These are phyloP conservation scores for Oplegnathus fasciatus DNA, from an alignment of 2,113 vertebrate species.

Conservation along the genomic window DNA sequence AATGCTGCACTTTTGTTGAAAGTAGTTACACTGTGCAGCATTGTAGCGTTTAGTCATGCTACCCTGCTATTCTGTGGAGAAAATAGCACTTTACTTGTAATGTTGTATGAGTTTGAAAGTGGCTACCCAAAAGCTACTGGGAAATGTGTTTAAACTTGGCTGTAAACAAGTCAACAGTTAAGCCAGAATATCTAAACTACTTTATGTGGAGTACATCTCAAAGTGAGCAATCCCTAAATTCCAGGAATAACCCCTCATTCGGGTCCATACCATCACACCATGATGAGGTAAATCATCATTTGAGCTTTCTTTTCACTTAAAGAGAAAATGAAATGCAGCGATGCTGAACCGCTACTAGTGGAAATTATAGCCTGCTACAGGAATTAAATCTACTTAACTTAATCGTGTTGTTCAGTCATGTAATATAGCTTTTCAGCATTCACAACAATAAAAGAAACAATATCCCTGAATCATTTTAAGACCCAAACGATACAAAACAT, in stretches of 20 bases:
- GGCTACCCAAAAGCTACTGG: neutral
- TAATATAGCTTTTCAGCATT: neutral
- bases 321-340: too few species aligned
- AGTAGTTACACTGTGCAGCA: neutral
- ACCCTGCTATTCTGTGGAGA: neutral
- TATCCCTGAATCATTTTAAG: neutral
- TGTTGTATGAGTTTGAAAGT: neutral
- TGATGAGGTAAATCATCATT: too few species aligned
- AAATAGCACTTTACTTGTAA: neutral
- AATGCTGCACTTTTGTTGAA: neutral
- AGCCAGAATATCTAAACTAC: neutral
- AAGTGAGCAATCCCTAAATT: neutral
- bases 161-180: neutral
- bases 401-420: neutral
- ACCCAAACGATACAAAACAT: slow-evolving; percentile 8
- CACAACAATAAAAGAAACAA: neutral
- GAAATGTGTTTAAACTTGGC: neutral
- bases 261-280: neutral
- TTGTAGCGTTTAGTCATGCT: neutral
- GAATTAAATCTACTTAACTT: neutral
- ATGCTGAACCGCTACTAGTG: neutral
- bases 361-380: neutral
- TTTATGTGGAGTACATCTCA: neutral
- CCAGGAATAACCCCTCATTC: neutral
- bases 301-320: neutral